Percentiles rank a stretch among this genome's conserved stretches.
These are phyloP conservation scores for Thaumatotibia leucotreta DNA, from an alignment of 1,140 invertebrate species.

Conservation along the genomic window DNA sequence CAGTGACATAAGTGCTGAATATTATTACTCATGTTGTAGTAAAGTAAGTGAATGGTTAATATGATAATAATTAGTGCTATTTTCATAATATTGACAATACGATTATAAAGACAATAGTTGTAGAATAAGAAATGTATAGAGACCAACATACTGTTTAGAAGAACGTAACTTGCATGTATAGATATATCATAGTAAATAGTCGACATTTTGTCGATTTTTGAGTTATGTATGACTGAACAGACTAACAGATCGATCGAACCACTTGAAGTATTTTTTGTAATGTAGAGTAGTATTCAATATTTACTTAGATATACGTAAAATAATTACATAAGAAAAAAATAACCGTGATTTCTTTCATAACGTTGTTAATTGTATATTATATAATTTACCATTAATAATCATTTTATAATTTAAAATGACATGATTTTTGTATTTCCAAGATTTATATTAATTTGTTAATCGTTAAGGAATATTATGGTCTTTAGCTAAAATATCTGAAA, in stretches of 20 bases:
- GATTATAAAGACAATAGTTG: conserved; percentile 47
- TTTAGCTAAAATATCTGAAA: not conserved
- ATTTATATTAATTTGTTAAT: not conserved
- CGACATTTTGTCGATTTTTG: not conserved
- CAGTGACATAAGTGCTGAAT: not conserved
- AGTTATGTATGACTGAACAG: not conserved
- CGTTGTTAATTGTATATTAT: not conserved
- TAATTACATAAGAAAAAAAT: not conserved
- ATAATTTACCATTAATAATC: too few species aligned
- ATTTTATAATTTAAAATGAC: not conserved
- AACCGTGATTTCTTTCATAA: not conserved
- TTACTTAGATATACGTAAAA: not conserved
- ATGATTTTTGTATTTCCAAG: not conserved
- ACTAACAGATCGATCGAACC: not conserved
- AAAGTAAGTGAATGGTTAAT: not conserved
- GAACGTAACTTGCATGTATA: conserved; percentile 7
- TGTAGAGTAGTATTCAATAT: not conserved
- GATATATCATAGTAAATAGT: not conserved
- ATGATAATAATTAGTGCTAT: conserved; percentile 16
- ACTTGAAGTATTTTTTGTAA: conserved; percentile 10
- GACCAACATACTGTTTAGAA: conserved; percentile 5
- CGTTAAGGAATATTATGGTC: not conserved
- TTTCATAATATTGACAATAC: conserved; percentile 44
- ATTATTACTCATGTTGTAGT: not conserved
- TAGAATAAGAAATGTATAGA: conserved; percentile 29